phyloP scores from a whole-genome alignment of 53 echinoderm and acorn worm species.

The Mesocentrotus franciscanus region DNA sequence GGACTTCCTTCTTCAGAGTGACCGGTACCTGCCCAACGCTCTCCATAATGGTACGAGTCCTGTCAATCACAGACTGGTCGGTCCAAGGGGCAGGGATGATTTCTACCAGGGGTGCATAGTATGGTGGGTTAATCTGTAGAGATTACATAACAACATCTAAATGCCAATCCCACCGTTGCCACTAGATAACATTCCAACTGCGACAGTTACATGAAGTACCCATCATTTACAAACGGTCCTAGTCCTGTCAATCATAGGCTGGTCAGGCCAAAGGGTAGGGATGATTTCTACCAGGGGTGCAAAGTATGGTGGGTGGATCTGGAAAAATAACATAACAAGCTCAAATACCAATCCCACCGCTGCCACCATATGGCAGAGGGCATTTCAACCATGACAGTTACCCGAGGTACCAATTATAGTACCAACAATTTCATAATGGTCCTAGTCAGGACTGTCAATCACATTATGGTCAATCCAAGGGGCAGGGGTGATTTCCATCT shows the following conservation, averaged over 20 bases:
- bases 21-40: constrained; percentile 91
- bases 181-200: not conserved
- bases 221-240: not conserved
- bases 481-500: constrained; percentile 88
- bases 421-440: constrained; percentile 63
- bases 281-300: constrained; percentile 91
- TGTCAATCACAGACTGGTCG: constrained; percentile 71
- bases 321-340: not conserved
- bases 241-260: not conserved
- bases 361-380: not conserved
- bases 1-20: constrained; percentile 85
- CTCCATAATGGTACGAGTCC: constrained; percentile 79
- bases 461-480: constrained; percentile 82
- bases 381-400: not conserved
- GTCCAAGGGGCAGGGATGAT: constrained; percentile 93
- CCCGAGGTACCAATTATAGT: no score
- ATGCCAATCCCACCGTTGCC: not conserved
- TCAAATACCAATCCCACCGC: not conserved
- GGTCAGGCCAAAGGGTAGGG: constrained; percentile 65
- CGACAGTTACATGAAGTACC: not conserved
- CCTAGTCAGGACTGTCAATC: constrained; percentile 68
- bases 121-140: constrained; percentile 88
- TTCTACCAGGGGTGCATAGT: constrained; percentile 93
- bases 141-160: not conserved
- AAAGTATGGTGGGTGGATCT: constrained; percentile 95